Conservation (phyloP, 1,140 invertebrate genomes). For the Aculops lycopersici region DNA sequence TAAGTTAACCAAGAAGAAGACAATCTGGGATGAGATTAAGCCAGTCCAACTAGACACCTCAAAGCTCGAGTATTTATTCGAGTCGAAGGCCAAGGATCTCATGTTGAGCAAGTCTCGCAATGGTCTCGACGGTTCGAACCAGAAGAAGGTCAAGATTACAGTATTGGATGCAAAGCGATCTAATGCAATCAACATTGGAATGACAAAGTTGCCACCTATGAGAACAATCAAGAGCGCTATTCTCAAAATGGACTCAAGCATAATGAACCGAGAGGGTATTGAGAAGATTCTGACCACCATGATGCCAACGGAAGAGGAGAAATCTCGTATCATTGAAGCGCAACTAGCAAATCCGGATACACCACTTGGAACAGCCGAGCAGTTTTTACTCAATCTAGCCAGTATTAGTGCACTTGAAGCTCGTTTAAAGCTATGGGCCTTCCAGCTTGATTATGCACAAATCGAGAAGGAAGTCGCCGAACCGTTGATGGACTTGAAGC, state of each 20-base stretch:
- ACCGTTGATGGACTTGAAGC: conserved; percentile 86
- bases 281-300: conserved; percentile 69
- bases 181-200: conserved; percentile 97
- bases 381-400: conserved; percentile 74
- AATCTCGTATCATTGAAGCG: conserved; percentile 75
- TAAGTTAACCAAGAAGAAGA: conserved; percentile 26
- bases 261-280: conserved; percentile 73
- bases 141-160: conserved; percentile 75
- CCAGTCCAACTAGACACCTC: conserved; percentile 54
- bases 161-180: conserved; percentile 88
- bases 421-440: conserved; percentile 65
- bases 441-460: conserved; percentile 89
- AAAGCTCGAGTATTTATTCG: conserved; percentile 83
- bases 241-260: conserved; percentile 91
- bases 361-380: conserved; percentile 80
- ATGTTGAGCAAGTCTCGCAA: neutral
- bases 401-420: conserved; percentile 82
- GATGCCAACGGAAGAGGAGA: conserved; percentile 87
- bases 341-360: conserved; percentile 69
- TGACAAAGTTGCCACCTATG: conserved; percentile 87
- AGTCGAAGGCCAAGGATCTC: conserved; percentile 64
- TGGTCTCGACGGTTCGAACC: conserved; percentile 18
- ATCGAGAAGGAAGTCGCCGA: conserved; percentile 90
- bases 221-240: conserved; percentile 84
- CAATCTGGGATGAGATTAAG: conserved; percentile 77